These are phyloP conservation scores for Spinibarbus caldwelli DNA, from an alignment of 2,797 vertebrate species.

Conservation along the genomic window DNA sequence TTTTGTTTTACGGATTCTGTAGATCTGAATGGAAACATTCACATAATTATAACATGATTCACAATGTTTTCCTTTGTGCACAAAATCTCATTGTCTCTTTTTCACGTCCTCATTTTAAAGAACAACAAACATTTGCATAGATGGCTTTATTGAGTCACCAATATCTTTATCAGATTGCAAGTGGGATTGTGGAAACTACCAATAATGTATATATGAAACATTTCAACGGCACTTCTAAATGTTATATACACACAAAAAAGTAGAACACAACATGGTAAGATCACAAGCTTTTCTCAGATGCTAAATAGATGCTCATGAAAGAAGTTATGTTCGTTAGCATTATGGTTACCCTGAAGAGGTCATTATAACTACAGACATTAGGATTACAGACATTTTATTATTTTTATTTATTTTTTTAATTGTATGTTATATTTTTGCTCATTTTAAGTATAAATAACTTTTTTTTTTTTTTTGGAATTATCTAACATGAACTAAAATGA, in stretches of 20 bases:
- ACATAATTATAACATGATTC: neutral
- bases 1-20: neutral
- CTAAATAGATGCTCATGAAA: neutral
- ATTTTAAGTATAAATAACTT: too few relatives aligned
- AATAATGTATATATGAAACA: neutral
- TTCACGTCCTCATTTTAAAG: neutral
- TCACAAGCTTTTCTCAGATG: neutral
- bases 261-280: neutral
- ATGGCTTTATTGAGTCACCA: neutral
- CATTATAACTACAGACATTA: too few relatives aligned
- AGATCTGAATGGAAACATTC: neutral
- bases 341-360: neutral
- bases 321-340: neutral
- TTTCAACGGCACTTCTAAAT: neutral
- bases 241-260: neutral
- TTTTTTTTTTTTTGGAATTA: too few relatives aligned
- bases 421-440: too few relatives aligned
- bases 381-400: too few relatives aligned
- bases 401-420: too few relatives aligned
- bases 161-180: neutral
- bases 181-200: neutral
- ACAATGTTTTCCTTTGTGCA: neutral
- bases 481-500: neutral
- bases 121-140: neutral
- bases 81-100: neutral